Base-by-base conservation (phyloP, 2,113 vertebrate genomes). In the Saccopteryx leptura region DNA sequence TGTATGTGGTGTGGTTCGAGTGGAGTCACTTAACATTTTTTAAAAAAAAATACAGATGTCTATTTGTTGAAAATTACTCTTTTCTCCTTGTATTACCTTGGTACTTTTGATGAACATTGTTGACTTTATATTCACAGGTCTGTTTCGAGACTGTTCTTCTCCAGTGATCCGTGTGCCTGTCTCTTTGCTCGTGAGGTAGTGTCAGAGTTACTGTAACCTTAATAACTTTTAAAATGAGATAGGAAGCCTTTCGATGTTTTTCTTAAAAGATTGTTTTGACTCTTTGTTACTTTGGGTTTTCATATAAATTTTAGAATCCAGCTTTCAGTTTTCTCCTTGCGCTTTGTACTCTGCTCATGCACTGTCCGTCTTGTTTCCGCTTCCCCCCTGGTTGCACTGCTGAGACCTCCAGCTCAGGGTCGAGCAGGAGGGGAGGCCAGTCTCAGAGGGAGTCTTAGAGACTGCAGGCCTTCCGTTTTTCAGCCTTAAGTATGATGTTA, bases 391-490 rank as follows among this genome's bases (percentile, higher is more conserved):
- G 0, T 9, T 14, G 21, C 15, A 2, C 17, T 5, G 3, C 39
- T 1, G 1, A 4, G 21, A 9, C 11, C 48, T 52, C 68, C 9
- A 1, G 90, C 11, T 14, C 17, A 1, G 23, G 8, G 23, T 46
- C 4, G 8, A 7, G 2, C 2, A 9, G 58, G 26, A 3, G 21
- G 17, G 54, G 18, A 1, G 4, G 9, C 15, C 5, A 0, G n/a
- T 69, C 19, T 31, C 3, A 9, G 33, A 28, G 75, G n/a, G 39
- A 39, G 39, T 39, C 39, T 39, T 39, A 39, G 68, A 39, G 9
- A 39, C n/a, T 10, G 78, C 9, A 52, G 7, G 56, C 31, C 10
- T 33, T 69, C 0, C 2, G 31, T 5, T 28, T 48, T 17, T 21
- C 11, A 3, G 63, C 31, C 0, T 52, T 0, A 26, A 28, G 21